A percentile compares a stretch with the other conserved stretches of the same genome.
phyloP scores from a whole-genome alignment of 2,888 invertebrate genomes.

The Synanthedon vespiformis region DNA sequence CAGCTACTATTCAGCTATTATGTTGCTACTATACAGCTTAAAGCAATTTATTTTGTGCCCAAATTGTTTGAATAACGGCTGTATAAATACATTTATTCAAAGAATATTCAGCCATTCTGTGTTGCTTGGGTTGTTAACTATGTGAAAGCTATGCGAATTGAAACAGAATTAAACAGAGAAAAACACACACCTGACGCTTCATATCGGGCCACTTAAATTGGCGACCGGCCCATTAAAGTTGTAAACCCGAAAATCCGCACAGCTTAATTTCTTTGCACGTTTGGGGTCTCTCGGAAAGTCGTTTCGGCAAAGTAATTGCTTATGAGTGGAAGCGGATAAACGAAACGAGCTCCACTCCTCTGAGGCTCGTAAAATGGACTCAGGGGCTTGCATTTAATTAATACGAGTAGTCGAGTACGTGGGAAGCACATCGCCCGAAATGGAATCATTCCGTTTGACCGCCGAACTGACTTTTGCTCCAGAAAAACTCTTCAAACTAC shows the following conservation, averaged over 20 bases:
- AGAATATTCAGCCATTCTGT: too few species aligned
- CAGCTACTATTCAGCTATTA: too few species aligned
- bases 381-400: slow-evolving; percentile 66
- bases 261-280: slow-evolving; percentile 60
- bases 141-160: not conserved
- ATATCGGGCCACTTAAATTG: slow-evolving; percentile 27
- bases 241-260: slow-evolving; percentile 45
- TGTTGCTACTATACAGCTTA: too few species aligned
- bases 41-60: too few species aligned
- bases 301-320: slow-evolving; percentile 64
- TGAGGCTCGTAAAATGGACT: slow-evolving; percentile 61
- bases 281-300: slow-evolving; percentile 49
- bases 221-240: slow-evolving; percentile 36
- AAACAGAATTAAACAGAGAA: not conserved
- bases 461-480: slow-evolving; percentile 36
- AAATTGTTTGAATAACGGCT: too few species aligned
- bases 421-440: slow-evolving; percentile 46
- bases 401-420: slow-evolving; percentile 57
- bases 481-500: slow-evolving; percentile 34
- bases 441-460: slow-evolving; percentile 56
- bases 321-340: slow-evolving; percentile 66
- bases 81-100: too few species aligned
- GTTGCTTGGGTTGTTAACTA: not conserved
- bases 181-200: slow-evolving; percentile 20
- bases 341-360: slow-evolving; percentile 59